Percentiles rank a stretch among this genome's conserved stretches.
phyloP scores from a whole-genome alignment of 2,797 vertebrate species.

The Schizopygopsis pylzovi region DNA sequence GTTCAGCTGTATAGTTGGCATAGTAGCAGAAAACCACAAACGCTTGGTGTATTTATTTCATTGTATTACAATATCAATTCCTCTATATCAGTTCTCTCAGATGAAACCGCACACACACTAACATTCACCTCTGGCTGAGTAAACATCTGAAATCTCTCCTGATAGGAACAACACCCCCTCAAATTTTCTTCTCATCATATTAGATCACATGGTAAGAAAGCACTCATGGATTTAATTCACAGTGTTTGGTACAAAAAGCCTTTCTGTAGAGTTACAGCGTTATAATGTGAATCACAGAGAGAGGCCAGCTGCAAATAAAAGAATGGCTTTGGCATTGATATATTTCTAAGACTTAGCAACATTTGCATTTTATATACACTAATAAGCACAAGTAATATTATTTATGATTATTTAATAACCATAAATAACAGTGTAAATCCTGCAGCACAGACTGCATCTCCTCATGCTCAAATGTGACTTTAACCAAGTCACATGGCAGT shows the following conservation, averaged over 20 bases:
- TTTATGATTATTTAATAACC: constrained; percentile 32
- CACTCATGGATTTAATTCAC: constrained; percentile 38
- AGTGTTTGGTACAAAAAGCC: constrained; percentile 49
- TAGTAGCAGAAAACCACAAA: constrained; percentile 13
- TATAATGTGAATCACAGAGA: constrained; percentile 20
- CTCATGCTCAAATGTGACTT: constrained; percentile 25
- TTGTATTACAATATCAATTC: not conserved
- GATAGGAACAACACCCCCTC: constrained; percentile 6
- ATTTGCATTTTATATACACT: not conserved
- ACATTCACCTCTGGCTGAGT: constrained; percentile 8
- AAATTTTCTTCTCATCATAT: constrained; percentile 1
- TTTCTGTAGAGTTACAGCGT: constrained; percentile 15
- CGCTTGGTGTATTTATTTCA: not conserved
- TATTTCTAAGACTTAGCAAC: constrained; percentile 16
- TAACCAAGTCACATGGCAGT: constrained; percentile 22
- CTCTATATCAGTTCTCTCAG: not conserved
- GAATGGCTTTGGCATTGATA: constrained; percentile 43
- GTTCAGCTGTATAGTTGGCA: constrained; percentile 37
- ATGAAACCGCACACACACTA: constrained; percentile 12
- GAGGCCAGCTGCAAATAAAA: constrained; percentile 24
- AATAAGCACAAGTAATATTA: constrained; percentile 3
- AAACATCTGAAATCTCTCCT: constrained; percentile 24
- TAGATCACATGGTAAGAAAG: constrained; percentile 32
- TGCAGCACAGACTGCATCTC: constrained; percentile 32
- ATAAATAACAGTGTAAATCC: constrained; percentile 3